Evolutionary conservation across 2,113 vertebrate species (phyloP).

Genomic region (Tachuris rubrigastra): DNA sequence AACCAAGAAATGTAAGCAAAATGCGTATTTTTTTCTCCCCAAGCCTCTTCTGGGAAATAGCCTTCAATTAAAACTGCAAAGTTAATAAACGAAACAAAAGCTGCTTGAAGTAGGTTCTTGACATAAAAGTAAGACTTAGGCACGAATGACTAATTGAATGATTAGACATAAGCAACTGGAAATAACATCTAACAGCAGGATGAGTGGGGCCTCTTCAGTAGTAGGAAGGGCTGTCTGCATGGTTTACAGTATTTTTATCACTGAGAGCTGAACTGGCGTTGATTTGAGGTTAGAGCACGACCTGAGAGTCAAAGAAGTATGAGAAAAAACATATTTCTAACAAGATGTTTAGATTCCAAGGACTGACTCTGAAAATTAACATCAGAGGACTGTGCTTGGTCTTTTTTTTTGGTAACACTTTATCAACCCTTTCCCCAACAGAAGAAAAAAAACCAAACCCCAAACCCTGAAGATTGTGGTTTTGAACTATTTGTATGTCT

Average conservation of each 20-base stretch:
- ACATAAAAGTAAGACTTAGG: background rate
- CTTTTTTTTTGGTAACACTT: background rate
- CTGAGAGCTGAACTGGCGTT: conserved; percentile 1
- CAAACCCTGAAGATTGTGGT: background rate
- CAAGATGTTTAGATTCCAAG: conserved; percentile 31
- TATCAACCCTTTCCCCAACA: background rate
- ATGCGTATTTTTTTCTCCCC: background rate
- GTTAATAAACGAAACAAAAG: background rate
- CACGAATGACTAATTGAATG: conserved; percentile 5
- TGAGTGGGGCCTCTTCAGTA: conserved; percentile 8
- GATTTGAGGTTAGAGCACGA: background rate
- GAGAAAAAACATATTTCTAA: conserved; percentile 45
- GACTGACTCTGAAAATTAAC: background rate
- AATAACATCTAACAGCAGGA: conserved; percentile 4
- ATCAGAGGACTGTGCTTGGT: background rate
- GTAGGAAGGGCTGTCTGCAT: background rate
- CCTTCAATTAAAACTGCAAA: background rate
- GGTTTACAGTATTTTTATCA: conserved; percentile 19
- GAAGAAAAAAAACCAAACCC: background rate
- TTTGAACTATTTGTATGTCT: background rate
- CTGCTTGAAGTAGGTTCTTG: background rate
- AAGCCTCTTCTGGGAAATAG: background rate
- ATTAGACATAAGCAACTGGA: conserved; percentile 15
- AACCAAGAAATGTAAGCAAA: background rate
- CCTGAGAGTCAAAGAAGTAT: background rate